These are phyloP conservation scores for Medauroidea extradentata DNA, from an alignment of 1,140 invertebrate genomes.

Conservation along the genomic window DNA sequence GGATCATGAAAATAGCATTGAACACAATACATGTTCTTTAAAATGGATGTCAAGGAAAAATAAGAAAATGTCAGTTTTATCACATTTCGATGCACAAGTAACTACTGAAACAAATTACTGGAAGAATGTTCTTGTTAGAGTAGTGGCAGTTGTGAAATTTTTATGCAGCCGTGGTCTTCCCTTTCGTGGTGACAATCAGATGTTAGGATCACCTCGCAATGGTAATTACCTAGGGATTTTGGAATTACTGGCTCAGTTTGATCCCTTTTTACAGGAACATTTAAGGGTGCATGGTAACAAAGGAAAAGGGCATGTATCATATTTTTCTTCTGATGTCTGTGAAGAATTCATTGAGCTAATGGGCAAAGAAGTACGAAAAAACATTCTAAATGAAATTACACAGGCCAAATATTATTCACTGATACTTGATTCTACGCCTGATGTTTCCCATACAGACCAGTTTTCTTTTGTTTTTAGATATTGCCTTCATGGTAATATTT, in stretches of 20 bases:
- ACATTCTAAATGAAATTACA: neutral
- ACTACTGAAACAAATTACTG: conserved; percentile 23
- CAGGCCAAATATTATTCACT: neutral
- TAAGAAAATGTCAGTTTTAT: too few relatives aligned
- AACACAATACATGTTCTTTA: too few relatives aligned
- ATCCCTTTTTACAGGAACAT: conserved; percentile 32
- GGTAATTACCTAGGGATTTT: conserved; percentile 31
- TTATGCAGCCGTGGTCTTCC: conserved; percentile 24
- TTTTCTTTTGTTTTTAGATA: neutral
- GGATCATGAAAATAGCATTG: too few relatives aligned
- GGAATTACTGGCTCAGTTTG: conserved; percentile 22
- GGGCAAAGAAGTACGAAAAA: neutral
- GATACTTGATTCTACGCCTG: conserved; percentile 1
- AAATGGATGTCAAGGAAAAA: too few relatives aligned
- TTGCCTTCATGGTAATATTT: neutral
- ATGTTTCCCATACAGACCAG: neutral
- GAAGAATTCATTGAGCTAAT: neutral
- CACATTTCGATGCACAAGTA: neutral
- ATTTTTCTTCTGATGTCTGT: neutral
- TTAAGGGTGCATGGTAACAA: conserved; percentile 31
- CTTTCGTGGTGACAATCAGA: conserved; percentile 28
- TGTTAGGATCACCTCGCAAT: conserved; percentile 27
- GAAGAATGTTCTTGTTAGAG: conserved; percentile 24
- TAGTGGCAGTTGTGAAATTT: conserved; percentile 28
- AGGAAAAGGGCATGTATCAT: conserved; percentile 27